These are phyloP conservation scores for Amphipyra berbera DNA, from an alignment of 2,888 invertebrate genomes.

Conservation along the genomic window DNA sequence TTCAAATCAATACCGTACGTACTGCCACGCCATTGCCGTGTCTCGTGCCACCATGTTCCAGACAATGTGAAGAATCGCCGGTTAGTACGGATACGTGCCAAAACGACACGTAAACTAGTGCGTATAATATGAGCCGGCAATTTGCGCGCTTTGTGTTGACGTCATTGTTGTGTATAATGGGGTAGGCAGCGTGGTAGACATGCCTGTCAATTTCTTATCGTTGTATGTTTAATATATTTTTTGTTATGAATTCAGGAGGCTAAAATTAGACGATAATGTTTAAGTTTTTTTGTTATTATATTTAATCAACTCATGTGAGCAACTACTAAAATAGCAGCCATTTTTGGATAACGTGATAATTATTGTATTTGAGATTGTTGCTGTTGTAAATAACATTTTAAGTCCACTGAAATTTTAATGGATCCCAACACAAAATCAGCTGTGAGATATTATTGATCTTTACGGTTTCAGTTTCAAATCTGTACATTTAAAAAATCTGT, in stretches of 20 bases:
- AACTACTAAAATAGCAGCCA: no score
- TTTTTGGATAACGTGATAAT: no score
- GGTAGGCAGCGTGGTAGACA: conserved; percentile 12
- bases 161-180: conserved; percentile 43
- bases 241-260: not conserved
- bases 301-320: no score
- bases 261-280: not conserved
- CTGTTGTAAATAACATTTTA: no score
- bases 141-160: conserved; percentile 46
- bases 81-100: conserved; percentile 27
- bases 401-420: no score
- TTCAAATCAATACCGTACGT: conserved; percentile 37
- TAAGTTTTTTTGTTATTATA: no score
- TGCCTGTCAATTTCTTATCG: conserved; percentile 32
- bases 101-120: conserved; percentile 43
- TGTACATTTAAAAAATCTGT: no score
- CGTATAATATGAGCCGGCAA: conserved; percentile 52
- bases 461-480: no score
- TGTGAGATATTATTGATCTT: no score
- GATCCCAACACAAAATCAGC: no score
- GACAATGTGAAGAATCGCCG: conserved; percentile 48
- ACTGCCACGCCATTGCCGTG: conserved; percentile 15
- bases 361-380: no score
- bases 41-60: conserved; percentile 20
- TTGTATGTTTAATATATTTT: not conserved